phyloP scores from a whole-genome alignment of 2,113 vertebrate genomes.

The Dinomys branickii region DNA sequence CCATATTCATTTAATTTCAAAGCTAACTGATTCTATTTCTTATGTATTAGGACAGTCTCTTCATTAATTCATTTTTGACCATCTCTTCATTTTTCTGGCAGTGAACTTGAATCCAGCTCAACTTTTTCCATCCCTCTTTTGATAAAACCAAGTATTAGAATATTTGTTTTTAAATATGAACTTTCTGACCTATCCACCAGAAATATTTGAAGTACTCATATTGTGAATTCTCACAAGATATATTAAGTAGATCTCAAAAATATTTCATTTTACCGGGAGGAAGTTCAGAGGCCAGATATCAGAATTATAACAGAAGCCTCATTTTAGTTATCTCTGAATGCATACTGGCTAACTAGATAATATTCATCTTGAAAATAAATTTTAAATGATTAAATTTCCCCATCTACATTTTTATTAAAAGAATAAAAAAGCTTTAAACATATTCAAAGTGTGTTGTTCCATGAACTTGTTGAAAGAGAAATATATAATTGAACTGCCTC shows the following conservation, averaged over 20 bases:
- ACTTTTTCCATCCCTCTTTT: not conserved
- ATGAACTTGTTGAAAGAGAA: not conserved
- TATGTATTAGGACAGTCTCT: not conserved
- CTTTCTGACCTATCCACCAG: not conserved
- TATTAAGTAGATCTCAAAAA: not conserved
- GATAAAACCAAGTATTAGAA: not conserved
- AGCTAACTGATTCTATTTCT: not conserved
- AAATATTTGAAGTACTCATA: not conserved
- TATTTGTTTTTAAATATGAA: not conserved
- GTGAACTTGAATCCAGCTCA: not conserved
- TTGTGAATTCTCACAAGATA: not conserved
- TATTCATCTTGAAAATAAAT: not conserved
- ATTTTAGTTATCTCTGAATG: not conserved
- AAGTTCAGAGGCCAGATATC: slow-evolving; percentile 1
- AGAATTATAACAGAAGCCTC: not conserved
- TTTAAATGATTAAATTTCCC: slow-evolving; percentile 42
- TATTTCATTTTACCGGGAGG: slow-evolving; percentile 22
- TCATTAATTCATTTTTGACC: not conserved
- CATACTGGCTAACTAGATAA: not conserved
- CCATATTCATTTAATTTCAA: not conserved
- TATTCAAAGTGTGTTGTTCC: not conserved
- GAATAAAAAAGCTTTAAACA: slow-evolving; percentile 15
- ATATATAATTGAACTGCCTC: not conserved
- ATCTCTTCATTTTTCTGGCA: slow-evolving; percentile 27
- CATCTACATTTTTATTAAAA: not conserved